These are phyloP conservation scores for Intellagama lesueurii DNA, from an alignment of 2,797 vertebrate species.

Conservation along the genomic window DNA sequence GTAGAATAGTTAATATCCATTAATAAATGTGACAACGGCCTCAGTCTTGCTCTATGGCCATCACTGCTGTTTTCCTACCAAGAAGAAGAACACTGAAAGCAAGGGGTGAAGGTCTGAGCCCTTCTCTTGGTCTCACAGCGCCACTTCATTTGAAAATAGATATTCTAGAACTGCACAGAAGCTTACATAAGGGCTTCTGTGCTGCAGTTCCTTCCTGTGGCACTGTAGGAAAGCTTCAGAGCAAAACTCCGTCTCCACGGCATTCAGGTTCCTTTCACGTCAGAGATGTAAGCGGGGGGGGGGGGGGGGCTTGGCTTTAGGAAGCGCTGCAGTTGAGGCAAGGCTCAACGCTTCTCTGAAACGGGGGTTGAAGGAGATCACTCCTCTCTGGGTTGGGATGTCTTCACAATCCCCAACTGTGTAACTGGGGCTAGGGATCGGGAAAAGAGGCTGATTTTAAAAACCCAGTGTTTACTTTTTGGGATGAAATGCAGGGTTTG, in stretches of 20 bases:
- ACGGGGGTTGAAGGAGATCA: neutral
- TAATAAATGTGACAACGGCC: too few species aligned
- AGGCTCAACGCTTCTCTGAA: neutral
- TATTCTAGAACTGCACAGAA: neutral
- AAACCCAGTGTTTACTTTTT: neutral
- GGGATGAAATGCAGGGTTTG: neutral
- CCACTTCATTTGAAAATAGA: neutral
- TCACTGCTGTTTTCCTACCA: too few species aligned
- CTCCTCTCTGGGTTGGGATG: neutral
- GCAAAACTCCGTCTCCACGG: neutral
- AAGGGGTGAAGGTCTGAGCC: neutral
- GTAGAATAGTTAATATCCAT: too few species aligned
- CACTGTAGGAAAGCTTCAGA: neutral
- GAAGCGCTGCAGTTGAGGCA: neutral
- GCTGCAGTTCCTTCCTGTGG: neutral
- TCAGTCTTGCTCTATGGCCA: too few species aligned
- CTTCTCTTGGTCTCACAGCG: neutral
- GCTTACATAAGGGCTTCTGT: conserved; percentile 3
- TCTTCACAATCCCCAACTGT: neutral
- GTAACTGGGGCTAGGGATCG: neutral
- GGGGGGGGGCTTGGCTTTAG: neutral
- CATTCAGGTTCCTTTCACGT: neutral
- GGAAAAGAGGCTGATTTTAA: neutral
- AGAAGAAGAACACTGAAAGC: neutral
- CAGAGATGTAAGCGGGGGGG: neutral